These are phyloP conservation scores for Automeris io DNA, from an alignment of 2,888 invertebrate species.

Conservation along the genomic window DNA sequence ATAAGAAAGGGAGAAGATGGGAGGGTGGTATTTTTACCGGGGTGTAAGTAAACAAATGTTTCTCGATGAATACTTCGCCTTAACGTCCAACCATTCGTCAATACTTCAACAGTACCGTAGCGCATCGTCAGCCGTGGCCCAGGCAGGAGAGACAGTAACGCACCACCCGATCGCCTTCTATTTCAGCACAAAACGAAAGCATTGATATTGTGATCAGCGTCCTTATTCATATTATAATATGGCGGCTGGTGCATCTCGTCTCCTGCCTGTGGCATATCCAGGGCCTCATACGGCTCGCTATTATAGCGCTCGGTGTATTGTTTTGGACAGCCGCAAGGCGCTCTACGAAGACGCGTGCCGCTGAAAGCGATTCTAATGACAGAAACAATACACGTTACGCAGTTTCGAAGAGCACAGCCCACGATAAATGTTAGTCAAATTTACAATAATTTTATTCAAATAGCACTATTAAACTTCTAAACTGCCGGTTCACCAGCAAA, in stretches of 20 bases:
- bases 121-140: neutral
- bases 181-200: slow-evolving; percentile 37
- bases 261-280: slow-evolving; percentile 28
- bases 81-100: too few relatives aligned
- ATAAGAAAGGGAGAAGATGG: too few relatives aligned
- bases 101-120: neutral
- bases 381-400: neutral
- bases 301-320: slow-evolving; percentile 55
- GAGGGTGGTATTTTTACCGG: too few relatives aligned
- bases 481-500: too few relatives aligned
- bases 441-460: neutral
- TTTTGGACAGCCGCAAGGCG: slow-evolving; percentile 56
- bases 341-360: slow-evolving; percentile 18
- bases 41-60: too few relatives aligned
- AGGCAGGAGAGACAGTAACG: slow-evolving; percentile 3
- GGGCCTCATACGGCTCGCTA: slow-evolving; percentile 32
- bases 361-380: slow-evolving; percentile 2
- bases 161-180: slow-evolving; percentile 2
- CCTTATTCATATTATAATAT: slow-evolving; percentile 39
- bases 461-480: neutral
- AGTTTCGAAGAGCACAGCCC: neutral
- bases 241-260: slow-evolving; percentile 37
- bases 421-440: slow-evolving; percentile 3
- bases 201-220: slow-evolving; percentile 33
- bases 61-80: too few relatives aligned